These are phyloP conservation scores for Hetaerina titia DNA, from an alignment of 2,888 invertebrate species.

Conservation along the genomic window DNA sequence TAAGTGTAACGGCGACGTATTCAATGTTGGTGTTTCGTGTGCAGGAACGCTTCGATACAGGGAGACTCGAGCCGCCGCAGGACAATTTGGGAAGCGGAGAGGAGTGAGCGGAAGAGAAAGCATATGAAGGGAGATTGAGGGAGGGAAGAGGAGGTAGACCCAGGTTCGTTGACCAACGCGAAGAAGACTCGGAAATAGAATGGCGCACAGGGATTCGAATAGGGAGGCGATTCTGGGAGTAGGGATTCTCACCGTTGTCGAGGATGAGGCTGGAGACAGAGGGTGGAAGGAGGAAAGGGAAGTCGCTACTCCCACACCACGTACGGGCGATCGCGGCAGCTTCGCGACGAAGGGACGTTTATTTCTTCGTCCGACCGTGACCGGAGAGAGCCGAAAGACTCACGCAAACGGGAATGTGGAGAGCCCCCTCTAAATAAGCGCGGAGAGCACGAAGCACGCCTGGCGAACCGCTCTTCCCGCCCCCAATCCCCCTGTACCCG, in stretches of 20 bases:
- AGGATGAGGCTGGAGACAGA: neutral
- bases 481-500: neutral
- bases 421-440: neutral
- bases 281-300: neutral
- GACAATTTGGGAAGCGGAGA: slow-evolving; percentile 21
- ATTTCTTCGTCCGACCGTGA: slow-evolving; percentile 13
- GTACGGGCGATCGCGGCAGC: neutral
- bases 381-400: neutral
- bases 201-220: slow-evolving; percentile 33
- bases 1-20: neutral
- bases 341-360: slow-evolving; percentile 23
- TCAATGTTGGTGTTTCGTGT: neutral
- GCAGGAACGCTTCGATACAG: neutral
- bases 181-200: slow-evolving; percentile 63
- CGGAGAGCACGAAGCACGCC: neutral
- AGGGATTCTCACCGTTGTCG: neutral
- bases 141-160: neutral
- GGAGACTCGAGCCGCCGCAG: neutral
- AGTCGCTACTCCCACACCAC: slow-evolving; percentile 11
- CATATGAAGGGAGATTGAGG: neutral
- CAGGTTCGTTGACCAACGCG: slow-evolving; percentile 63
- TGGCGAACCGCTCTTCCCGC: neutral
- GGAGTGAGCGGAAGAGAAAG: neutral
- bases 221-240: neutral
- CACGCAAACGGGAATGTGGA: neutral